A percentile compares a stretch with the other conserved stretches of the same genome.
Conservation (phyloP, 2,888 invertebrate species). For the Caenorhabditis angaria region DNA sequence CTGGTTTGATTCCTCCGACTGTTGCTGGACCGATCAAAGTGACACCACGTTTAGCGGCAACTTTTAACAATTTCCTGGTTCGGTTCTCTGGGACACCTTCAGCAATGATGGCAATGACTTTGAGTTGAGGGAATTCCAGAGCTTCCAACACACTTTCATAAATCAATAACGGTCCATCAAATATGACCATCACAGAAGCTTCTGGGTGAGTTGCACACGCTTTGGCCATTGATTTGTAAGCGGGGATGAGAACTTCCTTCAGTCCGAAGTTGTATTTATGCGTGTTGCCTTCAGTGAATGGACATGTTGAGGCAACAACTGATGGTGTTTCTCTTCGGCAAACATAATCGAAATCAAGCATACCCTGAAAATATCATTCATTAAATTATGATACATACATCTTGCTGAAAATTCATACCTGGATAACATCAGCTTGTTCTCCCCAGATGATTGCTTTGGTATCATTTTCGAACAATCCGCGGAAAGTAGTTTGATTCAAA, state of each 20-base stretch:
- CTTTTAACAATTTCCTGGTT: slow-evolving; percentile 86
- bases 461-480: slow-evolving; percentile 65
- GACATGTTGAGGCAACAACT: slow-evolving; percentile 94
- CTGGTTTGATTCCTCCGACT: slow-evolving; percentile 95
- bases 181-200: slow-evolving; percentile 92
- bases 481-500: no score
- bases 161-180: slow-evolving; percentile 95
- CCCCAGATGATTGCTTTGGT: slow-evolving; percentile 91
- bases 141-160: slow-evolving; percentile 96
- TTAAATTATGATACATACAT: no score
- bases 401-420: background rate
- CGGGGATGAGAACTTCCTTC: slow-evolving; percentile 78
- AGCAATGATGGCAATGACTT: slow-evolving; percentile 96
- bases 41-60: slow-evolving; percentile 81
- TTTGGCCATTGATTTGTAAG: slow-evolving; percentile 95
- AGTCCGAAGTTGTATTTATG: slow-evolving; percentile 99
- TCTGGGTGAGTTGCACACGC: slow-evolving; percentile 93
- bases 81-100: slow-evolving; percentile 99
- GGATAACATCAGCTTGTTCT: slow-evolving; percentile 94
- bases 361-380: slow-evolving; percentile 78
- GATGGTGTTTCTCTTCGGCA: slow-evolving; percentile 86
- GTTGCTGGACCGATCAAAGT: slow-evolving; percentile 82
- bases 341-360: slow-evolving; percentile 94
- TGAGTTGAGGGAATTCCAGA: slow-evolving; percentile 84
- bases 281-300: slow-evolving; percentile 93